Percentiles rank a stretch among this genome's conserved stretches.
Evolutionary conservation across 2,888 invertebrate species (phyloP).

Genomic region (Acanthosoma haemorrhoidale): DNA sequence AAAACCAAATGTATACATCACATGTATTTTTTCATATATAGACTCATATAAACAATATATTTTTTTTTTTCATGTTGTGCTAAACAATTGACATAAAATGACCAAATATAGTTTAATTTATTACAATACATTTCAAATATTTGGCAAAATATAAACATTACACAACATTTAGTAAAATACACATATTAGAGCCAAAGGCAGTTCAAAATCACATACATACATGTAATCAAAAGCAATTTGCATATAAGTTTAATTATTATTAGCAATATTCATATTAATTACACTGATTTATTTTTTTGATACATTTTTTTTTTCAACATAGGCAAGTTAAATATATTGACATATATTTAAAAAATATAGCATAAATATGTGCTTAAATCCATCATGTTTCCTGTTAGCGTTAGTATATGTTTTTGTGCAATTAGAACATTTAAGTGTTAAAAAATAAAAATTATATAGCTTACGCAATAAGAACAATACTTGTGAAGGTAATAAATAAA

Average conservation of each 20-base stretch:
- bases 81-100: constrained; percentile 26
- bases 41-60: constrained; percentile 26
- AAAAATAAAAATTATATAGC: too few species aligned
- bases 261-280: not conserved
- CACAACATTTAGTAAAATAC: constrained; percentile 12
- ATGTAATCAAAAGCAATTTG: constrained; percentile 1
- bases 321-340: not conserved
- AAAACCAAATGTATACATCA: not conserved
- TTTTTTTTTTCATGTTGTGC: constrained; percentile 15
- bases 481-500: not conserved
- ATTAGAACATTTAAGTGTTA: too few species aligned
- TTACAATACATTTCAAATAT: constrained; percentile 5
- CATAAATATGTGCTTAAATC: not conserved
- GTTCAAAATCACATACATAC: constrained; percentile 7
- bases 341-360: not conserved
- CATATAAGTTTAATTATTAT: not conserved
- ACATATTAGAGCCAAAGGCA: constrained; percentile 28
- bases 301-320: not conserved
- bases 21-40: constrained; percentile 17
- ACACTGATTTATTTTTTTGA: too few species aligned
- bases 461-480: too few species aligned
- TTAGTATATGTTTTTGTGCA: not conserved
- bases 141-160: constrained; percentile 25
- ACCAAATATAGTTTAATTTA: constrained; percentile 15
- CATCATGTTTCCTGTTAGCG: not conserved